Base-by-base conservation (phyloP, 2,113 vertebrate species). In the Lepus timidus region DNA sequence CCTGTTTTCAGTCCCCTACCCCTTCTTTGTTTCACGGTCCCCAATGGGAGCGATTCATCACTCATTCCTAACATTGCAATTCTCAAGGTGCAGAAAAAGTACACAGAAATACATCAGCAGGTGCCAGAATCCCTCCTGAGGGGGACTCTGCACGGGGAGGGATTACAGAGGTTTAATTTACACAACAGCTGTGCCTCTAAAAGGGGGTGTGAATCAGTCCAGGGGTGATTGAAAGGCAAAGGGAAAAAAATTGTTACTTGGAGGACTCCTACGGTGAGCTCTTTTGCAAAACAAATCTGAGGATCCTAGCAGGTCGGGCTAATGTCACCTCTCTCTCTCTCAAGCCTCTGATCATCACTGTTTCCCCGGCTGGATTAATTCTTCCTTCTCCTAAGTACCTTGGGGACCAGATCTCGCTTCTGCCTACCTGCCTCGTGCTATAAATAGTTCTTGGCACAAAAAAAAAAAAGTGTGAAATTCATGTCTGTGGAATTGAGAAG, bases 71-170 rank as follows among this genome's bases (percentile, higher is more conserved):
- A 95, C 65, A 55, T 80, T 78, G 51, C 90, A 96, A 85, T 93
- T 80, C 95, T 97, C 88, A 90, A 95, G 92, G 96, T 97, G 94
- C 91, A 75, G 94, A 39, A 88, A 93, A 90, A 95, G 85, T 93
- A 83, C 85, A 88, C 88, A 84, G 91, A 96, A 95, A 94, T 94
- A 96, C 95, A 95, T 96, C 94, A 94, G 96, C 95, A 95, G 79
- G 95, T 96, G 95, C 70, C 88, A 92, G 90, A 82, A 75, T 79
- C 33, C 82, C 88, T 96, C 96, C 96, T 92, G 8, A 88, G 94
- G 78, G 93, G 91, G 61, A 19, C 88, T 67, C 65, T 85, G 64
- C 84, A 73, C 91, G 31, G 95, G 92, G 94, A 89, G 70, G 97
- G 94, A 88, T 95, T 95, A 90, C 82, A 58, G 95, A 74, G 82